Evolutionary conservation across 2,888 invertebrate genomes (phyloP).

Genomic region (Apomyelois bistriatella): DNA sequence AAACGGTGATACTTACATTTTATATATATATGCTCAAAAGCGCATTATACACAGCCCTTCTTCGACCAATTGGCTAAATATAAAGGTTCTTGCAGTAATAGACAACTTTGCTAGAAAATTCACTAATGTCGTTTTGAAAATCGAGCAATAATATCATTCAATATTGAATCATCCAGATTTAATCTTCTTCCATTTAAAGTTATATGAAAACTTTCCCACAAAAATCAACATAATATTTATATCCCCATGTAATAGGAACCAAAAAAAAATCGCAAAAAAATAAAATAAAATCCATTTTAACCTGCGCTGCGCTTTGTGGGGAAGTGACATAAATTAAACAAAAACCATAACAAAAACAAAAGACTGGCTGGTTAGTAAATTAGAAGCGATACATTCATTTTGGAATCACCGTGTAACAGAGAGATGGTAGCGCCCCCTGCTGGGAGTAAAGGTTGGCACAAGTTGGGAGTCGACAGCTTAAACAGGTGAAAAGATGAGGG

Average conservation of each 20-base stretch:
- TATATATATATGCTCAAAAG: too few relatives aligned
- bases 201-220: too few relatives aligned
- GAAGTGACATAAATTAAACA: constrained; percentile 28
- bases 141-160: too few relatives aligned
- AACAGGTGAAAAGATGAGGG: neutral
- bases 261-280: neutral
- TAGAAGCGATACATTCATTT: constrained; percentile 21
- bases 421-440: constrained; percentile 43
- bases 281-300: neutral
- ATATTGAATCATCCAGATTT: too few relatives aligned
- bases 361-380: constrained; percentile 30
- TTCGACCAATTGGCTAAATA: too few relatives aligned
- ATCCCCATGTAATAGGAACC: neutral
- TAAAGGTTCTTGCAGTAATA: too few relatives aligned
- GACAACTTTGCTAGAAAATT: too few relatives aligned
- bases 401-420: constrained; percentile 41
- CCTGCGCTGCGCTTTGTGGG: neutral
- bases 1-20: too few relatives aligned
- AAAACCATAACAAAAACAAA: constrained; percentile 29
- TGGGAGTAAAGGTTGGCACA: constrained; percentile 19
- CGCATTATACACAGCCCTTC: too few relatives aligned
- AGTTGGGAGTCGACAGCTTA: constrained; percentile 4
- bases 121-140: too few relatives aligned
- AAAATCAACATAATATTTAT: neutral
- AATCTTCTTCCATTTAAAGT: too few relatives aligned